Evolutionary conservation across 1,140 invertebrate species (phyloP).

Genomic region (Diorhabda carinulata): DNA sequence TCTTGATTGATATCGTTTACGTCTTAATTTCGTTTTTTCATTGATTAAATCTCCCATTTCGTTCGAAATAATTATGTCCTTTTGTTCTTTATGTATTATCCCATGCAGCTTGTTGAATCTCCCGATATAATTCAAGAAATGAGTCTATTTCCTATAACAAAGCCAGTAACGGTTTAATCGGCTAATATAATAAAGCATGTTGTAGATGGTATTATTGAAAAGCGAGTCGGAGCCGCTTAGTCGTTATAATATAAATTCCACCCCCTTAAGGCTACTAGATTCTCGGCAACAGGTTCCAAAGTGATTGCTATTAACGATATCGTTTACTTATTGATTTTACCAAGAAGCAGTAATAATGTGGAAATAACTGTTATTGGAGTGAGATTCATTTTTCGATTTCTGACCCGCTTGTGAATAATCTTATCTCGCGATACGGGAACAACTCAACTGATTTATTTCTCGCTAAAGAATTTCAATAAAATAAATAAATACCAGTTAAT

Average conservation of each 20-base stretch:
- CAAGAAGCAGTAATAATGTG: conserved; percentile 11
- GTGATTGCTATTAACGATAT: conserved; percentile 16
- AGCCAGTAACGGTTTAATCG: conserved; percentile 9
- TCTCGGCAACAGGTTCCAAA: conserved; percentile 10
- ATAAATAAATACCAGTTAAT: too few relatives aligned
- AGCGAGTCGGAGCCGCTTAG: conserved; percentile 3
- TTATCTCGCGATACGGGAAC: neutral
- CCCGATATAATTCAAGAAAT: neutral
- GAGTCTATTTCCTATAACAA: neutral
- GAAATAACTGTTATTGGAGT: conserved; percentile 17
- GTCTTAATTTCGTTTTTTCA: too few relatives aligned
- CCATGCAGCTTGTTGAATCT: neutral
- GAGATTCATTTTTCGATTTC: conserved; percentile 13
- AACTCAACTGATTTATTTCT: neutral
- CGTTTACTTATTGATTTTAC: conserved; percentile 19
- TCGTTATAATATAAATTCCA: conserved; percentile 13
- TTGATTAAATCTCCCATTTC: too few relatives aligned
- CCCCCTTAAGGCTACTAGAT: conserved; percentile 16
- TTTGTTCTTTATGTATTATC: too few relatives aligned
- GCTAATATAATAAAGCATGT: conserved; percentile 7
- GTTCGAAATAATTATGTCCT: too few relatives aligned
- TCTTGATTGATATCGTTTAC: too few relatives aligned
- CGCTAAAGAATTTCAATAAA: too few relatives aligned
- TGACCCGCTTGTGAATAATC: neutral
- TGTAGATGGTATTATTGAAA: conserved; percentile 10